Evolutionary conservation across 2,113 vertebrate species (phyloP).

Genomic region (Telmatochromis sp.): DNA sequence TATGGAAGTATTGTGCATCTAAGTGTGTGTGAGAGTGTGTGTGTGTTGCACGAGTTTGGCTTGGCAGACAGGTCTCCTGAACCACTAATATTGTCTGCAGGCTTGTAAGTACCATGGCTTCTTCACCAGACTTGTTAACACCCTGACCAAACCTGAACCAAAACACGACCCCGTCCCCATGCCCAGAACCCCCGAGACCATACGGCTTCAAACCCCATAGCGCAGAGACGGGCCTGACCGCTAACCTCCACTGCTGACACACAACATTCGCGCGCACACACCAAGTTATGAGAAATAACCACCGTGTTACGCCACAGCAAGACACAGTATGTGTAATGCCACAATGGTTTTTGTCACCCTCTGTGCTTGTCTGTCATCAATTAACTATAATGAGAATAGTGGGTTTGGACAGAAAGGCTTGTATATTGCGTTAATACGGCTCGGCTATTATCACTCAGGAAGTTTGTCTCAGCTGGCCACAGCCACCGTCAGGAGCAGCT

Average conservation of each 20-base stretch:
- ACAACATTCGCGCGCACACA: neutral
- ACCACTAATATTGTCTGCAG: slow-evolving; percentile 65
- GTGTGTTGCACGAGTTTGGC: slow-evolving; percentile 10
- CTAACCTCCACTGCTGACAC: slow-evolving; percentile 32
- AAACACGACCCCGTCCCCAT: slow-evolving; percentile 32
- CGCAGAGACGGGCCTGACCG: slow-evolving; percentile 26
- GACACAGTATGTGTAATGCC: slow-evolving; percentile 28
- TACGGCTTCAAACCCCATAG: neutral
- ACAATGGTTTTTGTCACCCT: slow-evolving; percentile 53
- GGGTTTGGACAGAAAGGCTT: slow-evolving; percentile 59
- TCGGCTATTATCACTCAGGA: slow-evolving; percentile 57
- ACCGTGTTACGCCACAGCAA: slow-evolving; percentile 1
- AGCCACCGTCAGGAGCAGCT: slow-evolving; percentile 50
- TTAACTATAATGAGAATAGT: slow-evolving; percentile 56
- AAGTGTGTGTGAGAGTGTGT: neutral
- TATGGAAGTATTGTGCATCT: neutral
- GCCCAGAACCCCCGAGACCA: slow-evolving; percentile 29
- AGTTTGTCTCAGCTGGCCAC: slow-evolving; percentile 51
- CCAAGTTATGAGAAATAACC: slow-evolving; percentile 3
- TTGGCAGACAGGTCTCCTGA: slow-evolving; percentile 31
- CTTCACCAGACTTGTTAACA: slow-evolving; percentile 64
- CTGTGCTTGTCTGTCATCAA: slow-evolving; percentile 44
- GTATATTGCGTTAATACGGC: slow-evolving; percentile 54
- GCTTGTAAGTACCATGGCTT: slow-evolving; percentile 20
- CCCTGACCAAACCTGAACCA: slow-evolving; percentile 58